These are phyloP conservation scores for Xestia sexstrigata DNA, from an alignment of 2,888 invertebrate genomes.

Conservation along the genomic window DNA sequence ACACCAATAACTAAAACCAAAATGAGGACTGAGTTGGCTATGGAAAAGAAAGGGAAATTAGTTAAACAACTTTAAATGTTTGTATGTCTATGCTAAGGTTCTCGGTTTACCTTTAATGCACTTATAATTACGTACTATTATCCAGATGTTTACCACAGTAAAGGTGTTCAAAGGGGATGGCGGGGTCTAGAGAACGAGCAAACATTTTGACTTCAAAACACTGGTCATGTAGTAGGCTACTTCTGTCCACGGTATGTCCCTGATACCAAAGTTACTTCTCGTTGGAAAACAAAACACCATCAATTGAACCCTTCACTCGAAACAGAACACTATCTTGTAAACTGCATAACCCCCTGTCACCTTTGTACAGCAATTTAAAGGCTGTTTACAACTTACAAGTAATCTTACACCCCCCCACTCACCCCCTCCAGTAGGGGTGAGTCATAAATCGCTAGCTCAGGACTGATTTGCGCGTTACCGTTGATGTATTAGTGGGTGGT, in stretches of 20 bases:
- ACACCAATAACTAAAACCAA: background rate
- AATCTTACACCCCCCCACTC: conserved; percentile 61
- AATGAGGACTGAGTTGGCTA: background rate
- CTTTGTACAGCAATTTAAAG: conserved; percentile 50
- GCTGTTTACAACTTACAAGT: conserved; percentile 74
- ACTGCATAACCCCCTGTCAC: conserved; percentile 29
- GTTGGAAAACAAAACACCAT: background rate
- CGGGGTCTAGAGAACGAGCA: too few species aligned
- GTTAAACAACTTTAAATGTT: background rate
- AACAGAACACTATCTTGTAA: conserved; percentile 2
- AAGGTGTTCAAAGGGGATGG: background rate
- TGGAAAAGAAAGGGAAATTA: background rate
- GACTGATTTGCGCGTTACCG: conserved; percentile 77
- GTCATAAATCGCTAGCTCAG: conserved; percentile 77
- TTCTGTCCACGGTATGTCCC: background rate
- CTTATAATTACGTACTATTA: background rate
- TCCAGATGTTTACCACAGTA: background rate
- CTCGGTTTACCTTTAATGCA: background rate
- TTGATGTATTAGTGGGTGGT: conserved; percentile 65
- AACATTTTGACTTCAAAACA: background rate
- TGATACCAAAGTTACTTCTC: background rate
- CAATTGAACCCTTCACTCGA: background rate
- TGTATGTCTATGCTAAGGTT: background rate
- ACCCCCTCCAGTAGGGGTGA: conserved; percentile 50
- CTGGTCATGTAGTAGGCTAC: background rate